Conservation (phyloP, 2,888 invertebrate species). For the Galerucella pusilla region DNA sequence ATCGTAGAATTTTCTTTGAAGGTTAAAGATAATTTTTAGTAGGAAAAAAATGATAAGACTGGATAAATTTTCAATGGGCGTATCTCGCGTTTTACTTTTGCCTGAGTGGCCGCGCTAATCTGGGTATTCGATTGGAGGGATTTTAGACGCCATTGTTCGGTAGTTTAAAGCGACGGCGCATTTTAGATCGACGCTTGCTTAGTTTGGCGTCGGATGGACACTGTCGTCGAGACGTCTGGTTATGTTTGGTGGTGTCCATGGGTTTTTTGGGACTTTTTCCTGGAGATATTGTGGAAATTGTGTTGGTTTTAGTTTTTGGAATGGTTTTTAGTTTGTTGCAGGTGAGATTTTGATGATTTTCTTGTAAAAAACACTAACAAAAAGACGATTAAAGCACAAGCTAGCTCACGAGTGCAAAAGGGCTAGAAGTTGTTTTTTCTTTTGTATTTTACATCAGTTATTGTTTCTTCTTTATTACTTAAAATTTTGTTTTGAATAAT, state of each 20-base stretch:
- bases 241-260: conserved; percentile 57
- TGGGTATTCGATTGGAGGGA: conserved; percentile 59
- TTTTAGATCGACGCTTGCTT: conserved; percentile 70
- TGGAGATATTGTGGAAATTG: conserved; percentile 4
- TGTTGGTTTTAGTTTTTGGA: conserved; percentile 7
- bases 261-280: conserved; percentile 20
- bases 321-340: conserved; percentile 12
- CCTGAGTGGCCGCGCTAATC: conserved; percentile 59
- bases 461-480: no score
- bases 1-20: neutral
- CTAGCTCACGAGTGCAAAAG: no score
- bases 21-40: conserved; percentile 33
- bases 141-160: conserved; percentile 66
- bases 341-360: conserved; percentile 20
- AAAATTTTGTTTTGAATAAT: no score
- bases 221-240: conserved; percentile 63
- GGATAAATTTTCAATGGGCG: conserved; percentile 55
- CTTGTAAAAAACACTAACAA: neutral
- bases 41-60: conserved; percentile 39
- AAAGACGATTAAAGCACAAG: neutral
- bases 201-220: conserved; percentile 72
- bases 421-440: no score
- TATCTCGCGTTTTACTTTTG: conserved; percentile 57
- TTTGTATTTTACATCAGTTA: no score
- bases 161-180: conserved; percentile 63